Evolutionary conservation across 2,888 invertebrate species (phyloP).

Genomic region (Thecocarcelia acutangulata): DNA sequence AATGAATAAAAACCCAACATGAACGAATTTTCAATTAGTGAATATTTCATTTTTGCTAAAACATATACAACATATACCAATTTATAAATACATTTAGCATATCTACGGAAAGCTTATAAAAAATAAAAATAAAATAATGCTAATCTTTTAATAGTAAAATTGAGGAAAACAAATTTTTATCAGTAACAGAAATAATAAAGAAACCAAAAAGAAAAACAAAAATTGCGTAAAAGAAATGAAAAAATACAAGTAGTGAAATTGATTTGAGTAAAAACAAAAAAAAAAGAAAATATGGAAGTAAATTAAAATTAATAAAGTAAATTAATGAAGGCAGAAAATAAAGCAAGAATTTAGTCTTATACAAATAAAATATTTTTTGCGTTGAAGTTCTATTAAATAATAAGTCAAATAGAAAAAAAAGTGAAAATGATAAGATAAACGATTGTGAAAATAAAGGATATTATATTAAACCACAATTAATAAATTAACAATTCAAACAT

Average conservation of each 20-base stretch:
- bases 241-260: conserved; percentile 51
- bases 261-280: conserved; percentile 34
- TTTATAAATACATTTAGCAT: conserved; percentile 56
- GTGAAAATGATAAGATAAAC: conserved; percentile 43
- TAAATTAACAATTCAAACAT: conserved; percentile 79
- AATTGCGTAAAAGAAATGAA: conserved; percentile 14
- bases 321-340: neutral
- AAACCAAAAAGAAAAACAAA: conserved; percentile 45
- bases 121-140: conserved; percentile 55
- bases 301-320: conserved; percentile 45
- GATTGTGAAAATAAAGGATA: conserved; percentile 57
- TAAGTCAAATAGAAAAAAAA: conserved; percentile 29
- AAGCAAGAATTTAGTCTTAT: conserved; percentile 48
- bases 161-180: conserved; percentile 57
- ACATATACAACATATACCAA: conserved; percentile 71
- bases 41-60: conserved; percentile 74
- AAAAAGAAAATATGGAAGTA: conserved; percentile 48
- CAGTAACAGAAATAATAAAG: no score
- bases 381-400: conserved; percentile 37
- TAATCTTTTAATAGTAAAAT: conserved; percentile 65
- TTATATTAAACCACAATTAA: conserved; percentile 58
- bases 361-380: conserved; percentile 42
- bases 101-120: conserved; percentile 64
- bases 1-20: conserved; percentile 74
- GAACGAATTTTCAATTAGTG: conserved; percentile 81